These are phyloP conservation scores for Pogoniulus pusillus DNA, from an alignment of 2,797 vertebrate genomes.

Conservation along the genomic window DNA sequence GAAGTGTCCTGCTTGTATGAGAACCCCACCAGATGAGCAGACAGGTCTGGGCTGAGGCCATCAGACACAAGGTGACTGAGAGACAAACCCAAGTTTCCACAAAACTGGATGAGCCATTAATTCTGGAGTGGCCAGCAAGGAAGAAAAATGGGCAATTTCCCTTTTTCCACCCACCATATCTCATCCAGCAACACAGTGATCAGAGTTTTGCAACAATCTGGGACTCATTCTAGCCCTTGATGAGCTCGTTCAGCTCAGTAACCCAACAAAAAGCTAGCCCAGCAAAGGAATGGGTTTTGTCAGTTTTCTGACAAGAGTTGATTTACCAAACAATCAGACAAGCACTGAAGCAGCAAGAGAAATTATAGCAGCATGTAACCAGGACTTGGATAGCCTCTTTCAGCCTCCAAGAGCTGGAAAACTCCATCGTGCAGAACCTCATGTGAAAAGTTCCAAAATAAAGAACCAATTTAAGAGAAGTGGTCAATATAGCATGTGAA, in stretches of 20 bases:
- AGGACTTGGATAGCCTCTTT: neutral
- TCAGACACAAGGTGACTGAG: neutral
- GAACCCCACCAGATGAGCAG: neutral
- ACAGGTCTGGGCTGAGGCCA: neutral
- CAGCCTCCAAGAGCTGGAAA: neutral
- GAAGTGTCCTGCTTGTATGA: neutral
- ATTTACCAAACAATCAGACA: slow-evolving; percentile 40
- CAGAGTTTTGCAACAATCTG: neutral
- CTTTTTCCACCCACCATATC: neutral
- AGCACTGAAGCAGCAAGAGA: slow-evolving; percentile 23
- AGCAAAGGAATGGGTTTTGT: slow-evolving; percentile 5
- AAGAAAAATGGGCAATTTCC: neutral
- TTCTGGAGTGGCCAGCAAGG: neutral
- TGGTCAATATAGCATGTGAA: neutral
- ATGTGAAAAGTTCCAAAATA: slow-evolving; percentile 24
- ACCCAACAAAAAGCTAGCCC: neutral
- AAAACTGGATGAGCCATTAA: neutral
- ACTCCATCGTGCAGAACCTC: neutral
- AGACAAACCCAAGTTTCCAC: neutral
- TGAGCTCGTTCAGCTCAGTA: neutral
- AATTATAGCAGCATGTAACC: neutral
- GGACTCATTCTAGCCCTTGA: neutral
- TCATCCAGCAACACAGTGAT: neutral
- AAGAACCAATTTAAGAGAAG: slow-evolving; percentile 23
- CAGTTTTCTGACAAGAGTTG: neutral